Base-by-base conservation (phyloP, 2,113 vertebrate genomes). In the Ornithorhynchus anatinus region DNA sequence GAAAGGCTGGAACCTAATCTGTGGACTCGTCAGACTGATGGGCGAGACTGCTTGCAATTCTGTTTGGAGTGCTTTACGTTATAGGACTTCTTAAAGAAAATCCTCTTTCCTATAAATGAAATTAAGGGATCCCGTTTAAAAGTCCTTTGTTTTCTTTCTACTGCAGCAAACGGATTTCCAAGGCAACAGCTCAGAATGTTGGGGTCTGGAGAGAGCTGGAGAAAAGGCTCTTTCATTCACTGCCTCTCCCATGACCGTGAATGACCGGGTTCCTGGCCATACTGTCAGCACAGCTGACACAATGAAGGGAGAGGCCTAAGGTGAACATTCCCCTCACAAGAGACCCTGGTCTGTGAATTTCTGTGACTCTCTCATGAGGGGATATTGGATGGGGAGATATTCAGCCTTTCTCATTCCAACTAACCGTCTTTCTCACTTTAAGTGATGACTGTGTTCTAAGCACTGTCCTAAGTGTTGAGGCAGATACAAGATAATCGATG, bases 261-360 rank as follows among this genome's bases (percentile, higher is more conserved):
- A 0, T 23, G 23, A 4, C 37, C 25, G 1, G 7, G 69, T 61
- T 33, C n/a, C n/a, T 42, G 35, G 10, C 6, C 69, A 29, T 57
- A 31, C 11, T 50, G 16, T 51, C 23, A 69, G 59, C 45, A 32
- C 19, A 36, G 33, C 45, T 69, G 31, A 33, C 65, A 29, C 2
- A 57, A 22, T 15, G 16, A 17, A 61, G 54, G 60, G 4, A 67
- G 45, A 47, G 10, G n/a, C n/a, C n/a, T n/a, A n/a, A n/a, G n/a
- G 25, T 44, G 77, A 67, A 13, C 20, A 40, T 66, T 77, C 77
- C 64, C 8, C 17, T 75, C 10, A 13, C 32, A 51, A 47, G 29
- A 75, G 80, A 86, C 20, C n/a, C n/a, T n/a, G n/a, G n/a, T n/a
- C n/a, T n/a, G n/a, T n/a, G n/a, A n/a, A n/a, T n/a, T n/a, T n/a